These are phyloP conservation scores for Alces alces DNA, from an alignment of 2,113 vertebrate species.

Conservation along the genomic window DNA sequence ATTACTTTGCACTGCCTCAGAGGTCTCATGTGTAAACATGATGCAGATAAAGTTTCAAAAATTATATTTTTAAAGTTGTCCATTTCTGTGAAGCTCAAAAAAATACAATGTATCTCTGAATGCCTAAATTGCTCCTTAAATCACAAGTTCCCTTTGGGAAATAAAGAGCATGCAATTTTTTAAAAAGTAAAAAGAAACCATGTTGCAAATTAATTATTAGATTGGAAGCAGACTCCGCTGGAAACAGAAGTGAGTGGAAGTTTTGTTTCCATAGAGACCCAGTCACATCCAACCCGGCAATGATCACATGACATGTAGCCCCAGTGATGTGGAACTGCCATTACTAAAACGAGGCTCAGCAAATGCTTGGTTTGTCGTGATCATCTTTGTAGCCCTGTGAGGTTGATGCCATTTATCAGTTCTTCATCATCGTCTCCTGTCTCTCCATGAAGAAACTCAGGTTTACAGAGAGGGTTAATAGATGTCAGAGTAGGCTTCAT, in stretches of 20 bases:
- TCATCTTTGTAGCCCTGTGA: neutral
- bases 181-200: neutral
- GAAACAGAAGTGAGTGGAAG: neutral
- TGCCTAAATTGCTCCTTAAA: neutral
- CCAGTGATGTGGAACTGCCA: neutral
- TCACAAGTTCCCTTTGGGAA: neutral
- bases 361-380: neutral
- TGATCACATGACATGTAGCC: neutral
- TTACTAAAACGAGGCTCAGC: neutral
- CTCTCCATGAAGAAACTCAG: neutral
- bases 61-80: neutral
- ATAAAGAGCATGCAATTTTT: neutral
- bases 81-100: neutral
- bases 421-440: neutral
- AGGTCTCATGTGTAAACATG: neutral
- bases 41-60: neutral
- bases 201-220: conserved; percentile 1
- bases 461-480: neutral
- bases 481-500: neutral
- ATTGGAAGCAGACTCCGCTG: neutral
- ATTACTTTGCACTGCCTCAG: neutral
- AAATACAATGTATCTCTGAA: neutral
- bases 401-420: neutral
- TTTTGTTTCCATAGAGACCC: conserved; percentile 50
- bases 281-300: neutral